Evolutionary conservation across 1,140 invertebrate species (phyloP).

Genomic region (Pentalonia nigronervosa): DNA sequence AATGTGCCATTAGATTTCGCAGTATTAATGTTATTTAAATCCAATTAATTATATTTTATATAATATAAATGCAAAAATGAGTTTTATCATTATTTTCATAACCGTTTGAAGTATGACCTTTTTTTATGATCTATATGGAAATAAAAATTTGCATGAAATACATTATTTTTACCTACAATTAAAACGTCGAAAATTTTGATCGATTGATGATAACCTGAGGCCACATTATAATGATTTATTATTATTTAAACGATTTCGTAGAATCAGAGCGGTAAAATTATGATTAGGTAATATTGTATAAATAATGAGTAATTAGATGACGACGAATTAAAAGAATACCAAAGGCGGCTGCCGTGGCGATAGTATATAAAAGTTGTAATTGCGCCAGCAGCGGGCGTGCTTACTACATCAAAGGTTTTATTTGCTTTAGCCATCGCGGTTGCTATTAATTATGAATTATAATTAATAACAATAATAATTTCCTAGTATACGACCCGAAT

Average conservation of each 20-base stretch:
- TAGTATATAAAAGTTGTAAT: constrained; percentile 4
- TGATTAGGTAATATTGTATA: not conserved
- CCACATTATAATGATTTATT: constrained; percentile 21
- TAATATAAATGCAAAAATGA: not conserved
- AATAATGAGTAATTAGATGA: constrained; percentile 39
- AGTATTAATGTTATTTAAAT: not conserved
- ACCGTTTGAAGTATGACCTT: not conserved
- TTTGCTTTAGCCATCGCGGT: not conserved
- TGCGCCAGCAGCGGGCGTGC: constrained; percentile 30
- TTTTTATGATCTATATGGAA: not conserved
- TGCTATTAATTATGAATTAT: constrained; percentile 42
- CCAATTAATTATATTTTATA: not conserved
- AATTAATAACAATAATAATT: constrained; percentile 35
- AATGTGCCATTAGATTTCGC: not conserved
- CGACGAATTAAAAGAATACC: constrained; percentile 26
- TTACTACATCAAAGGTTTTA: constrained; percentile 21
- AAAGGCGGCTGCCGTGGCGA: not conserved
- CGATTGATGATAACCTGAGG: constrained; percentile 14
- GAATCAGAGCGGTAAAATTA: constrained; percentile 36
- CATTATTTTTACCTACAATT: not conserved
- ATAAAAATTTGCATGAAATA: not conserved
- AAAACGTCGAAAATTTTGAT: constrained; percentile 24
- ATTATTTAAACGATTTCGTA: constrained; percentile 38
- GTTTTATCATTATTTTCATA: not conserved
- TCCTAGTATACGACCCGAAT: constrained; percentile 2